Evolutionary conservation across 2,113 vertebrate species (phyloP).

Genomic region (Anhinga rufa): DNA sequence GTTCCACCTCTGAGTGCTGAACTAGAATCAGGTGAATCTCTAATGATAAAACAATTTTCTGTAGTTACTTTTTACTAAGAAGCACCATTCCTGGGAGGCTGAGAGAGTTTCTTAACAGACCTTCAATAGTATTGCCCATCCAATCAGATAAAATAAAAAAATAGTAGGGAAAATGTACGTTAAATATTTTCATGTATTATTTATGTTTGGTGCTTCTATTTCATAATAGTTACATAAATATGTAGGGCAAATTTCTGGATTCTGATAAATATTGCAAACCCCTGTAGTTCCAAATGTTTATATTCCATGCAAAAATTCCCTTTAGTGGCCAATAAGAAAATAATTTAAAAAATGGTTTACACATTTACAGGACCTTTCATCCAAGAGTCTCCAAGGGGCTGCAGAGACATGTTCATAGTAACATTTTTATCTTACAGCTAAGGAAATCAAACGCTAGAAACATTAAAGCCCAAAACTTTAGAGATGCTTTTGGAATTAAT

Average conservation of each 20-base stretch:
- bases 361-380: slow-evolving; percentile 12
- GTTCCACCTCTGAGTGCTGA: background rate
- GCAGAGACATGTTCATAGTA: background rate
- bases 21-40: background rate
- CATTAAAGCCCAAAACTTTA: slow-evolving; percentile 21
- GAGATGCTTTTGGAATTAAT: background rate
- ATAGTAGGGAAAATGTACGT: background rate
- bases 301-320: background rate
- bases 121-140: background rate
- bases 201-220: background rate
- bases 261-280: background rate
- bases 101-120: background rate
- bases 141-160: background rate
- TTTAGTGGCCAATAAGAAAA: background rate
- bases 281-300: background rate
- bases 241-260: background rate
- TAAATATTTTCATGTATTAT: background rate
- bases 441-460: slow-evolving; percentile 16
- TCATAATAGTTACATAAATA: background rate
- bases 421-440: background rate
- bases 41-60: background rate
- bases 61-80: background rate
- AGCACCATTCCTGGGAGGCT: background rate
- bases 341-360: background rate
- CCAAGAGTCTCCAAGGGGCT: background rate